Evolutionary conservation across 2,888 invertebrate genomes (phyloP), one percentile per base, ranked within the genome.

Genomic region (Tyria jacobaeae): DNA sequence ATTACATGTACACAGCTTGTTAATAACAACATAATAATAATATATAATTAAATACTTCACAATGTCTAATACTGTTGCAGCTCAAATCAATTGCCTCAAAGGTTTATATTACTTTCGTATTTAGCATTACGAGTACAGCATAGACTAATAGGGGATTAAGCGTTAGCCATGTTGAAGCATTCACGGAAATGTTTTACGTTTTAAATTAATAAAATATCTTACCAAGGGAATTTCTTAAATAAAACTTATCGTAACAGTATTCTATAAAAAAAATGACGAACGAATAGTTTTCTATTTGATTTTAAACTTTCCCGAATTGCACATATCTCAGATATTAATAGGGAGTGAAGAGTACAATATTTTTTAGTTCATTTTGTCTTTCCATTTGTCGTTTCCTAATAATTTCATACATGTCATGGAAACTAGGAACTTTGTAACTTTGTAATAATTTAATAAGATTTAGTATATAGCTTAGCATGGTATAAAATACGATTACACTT

Each of bases 11-110:
- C 27, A 31, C 27, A 31, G 24, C 4, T 25, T 15, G 14, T 47
- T 24, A 47, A 5, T 24, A 14, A 47, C 47, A 24, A 25, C 12
- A 25, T 10, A 4, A 12, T 61, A n/a, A 6, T 25, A 21, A n/a
- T 14, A n/a, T 51, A 51, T 51, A 51, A 51, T 35, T 51, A 35
- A 51, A 35, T 51, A 35, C 35, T 51, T 17, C 35, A 21, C 21
- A 51, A 35, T 35, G 12, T 21, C 21, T 37, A 21, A 21, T 35
- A 35, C 35, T 34, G 51, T 35, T 24, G 21, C 12, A 35, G 15
- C 35, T 31, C 35, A 24, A 34, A 7, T 51, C 51, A 14, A 34
- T 34, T 21, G 12, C n/a, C 35, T 21, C 14, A 12, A 35, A 12
- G 21, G 21, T 4, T 17, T 35, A 35, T 35, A 51, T 35, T 24